Conservation (phyloP, 2,888 invertebrate genomes). For the Leptinotarsa peninsularis region DNA sequence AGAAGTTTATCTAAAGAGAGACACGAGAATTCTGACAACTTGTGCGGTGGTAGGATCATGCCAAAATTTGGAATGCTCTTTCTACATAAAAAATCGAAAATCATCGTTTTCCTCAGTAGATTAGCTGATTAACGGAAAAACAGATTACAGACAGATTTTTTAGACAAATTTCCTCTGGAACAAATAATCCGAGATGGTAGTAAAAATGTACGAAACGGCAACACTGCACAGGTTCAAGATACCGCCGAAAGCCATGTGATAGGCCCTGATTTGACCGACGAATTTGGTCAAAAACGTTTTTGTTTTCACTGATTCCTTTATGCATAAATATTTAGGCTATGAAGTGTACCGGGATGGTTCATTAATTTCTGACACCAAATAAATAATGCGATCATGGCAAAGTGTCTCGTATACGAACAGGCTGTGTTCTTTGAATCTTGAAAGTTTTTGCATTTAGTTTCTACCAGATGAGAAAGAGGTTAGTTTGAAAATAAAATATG, state of each 20-base stretch:
- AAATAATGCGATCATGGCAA: not conserved
- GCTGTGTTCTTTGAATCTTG: too few species aligned
- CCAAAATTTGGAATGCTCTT: too few species aligned
- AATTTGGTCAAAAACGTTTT: conserved; percentile 10
- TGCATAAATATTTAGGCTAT: conserved; percentile 12
- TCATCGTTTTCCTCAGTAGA: not conserved
- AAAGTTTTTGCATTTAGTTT: too few species aligned
- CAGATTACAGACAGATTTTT: too few species aligned
- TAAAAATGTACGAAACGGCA: not conserved
- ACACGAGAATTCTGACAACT: too few species aligned
- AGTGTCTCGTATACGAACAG: too few species aligned
- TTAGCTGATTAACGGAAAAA: too few species aligned
- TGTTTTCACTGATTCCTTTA: conserved; percentile 10
- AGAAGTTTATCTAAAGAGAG: too few species aligned
- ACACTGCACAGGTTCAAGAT: conserved; percentile 23
- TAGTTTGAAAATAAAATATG: too few species aligned
- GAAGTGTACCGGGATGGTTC: not conserved
- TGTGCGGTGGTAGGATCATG: too few species aligned
- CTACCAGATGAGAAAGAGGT: too few species aligned
- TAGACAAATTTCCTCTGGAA: too few species aligned
- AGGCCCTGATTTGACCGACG: conserved; percentile 16
- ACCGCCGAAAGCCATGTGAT: conserved; percentile 18
- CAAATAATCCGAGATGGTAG: not conserved
- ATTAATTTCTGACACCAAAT: not conserved
- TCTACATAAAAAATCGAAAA: not conserved